phyloP scores from a whole-genome alignment of 2,113 vertebrate species.

The Candoia aspera region DNA sequence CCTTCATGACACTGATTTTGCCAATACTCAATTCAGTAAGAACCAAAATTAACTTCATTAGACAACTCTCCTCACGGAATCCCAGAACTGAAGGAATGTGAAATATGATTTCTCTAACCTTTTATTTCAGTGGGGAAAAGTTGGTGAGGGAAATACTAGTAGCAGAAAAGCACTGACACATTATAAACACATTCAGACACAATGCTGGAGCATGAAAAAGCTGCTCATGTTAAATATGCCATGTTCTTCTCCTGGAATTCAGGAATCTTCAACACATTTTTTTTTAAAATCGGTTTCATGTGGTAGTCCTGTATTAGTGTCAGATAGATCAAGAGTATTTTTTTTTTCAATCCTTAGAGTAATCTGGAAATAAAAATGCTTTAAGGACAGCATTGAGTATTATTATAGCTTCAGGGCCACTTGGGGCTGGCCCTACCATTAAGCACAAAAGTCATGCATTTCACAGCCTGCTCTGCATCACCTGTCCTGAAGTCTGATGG shows the following conservation, averaged over 20 bases:
- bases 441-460: background rate
- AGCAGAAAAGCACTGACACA: background rate
- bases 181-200: background rate
- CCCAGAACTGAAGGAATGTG: background rate
- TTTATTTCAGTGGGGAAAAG: background rate
- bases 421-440: background rate
- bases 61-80: background rate
- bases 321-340: background rate
- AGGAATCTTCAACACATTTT: background rate
- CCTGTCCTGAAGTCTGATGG: background rate
- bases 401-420: background rate
- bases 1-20: background rate
- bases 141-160: accelerated
- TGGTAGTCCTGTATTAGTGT: background rate
- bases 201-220: background rate
- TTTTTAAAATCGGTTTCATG: background rate
- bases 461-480: background rate
- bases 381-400: background rate
- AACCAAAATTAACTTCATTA: background rate
- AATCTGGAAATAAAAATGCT: background rate
- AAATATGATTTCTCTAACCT: background rate
- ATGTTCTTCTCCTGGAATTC: background rate
- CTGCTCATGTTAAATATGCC: background rate
- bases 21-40: background rate
- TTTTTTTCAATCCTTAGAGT: background rate